Evolutionary conservation across 2,888 invertebrate genomes (phyloP), one percentile per base, ranked within the genome.

Genomic region (Agrochola macilenta): DNA sequence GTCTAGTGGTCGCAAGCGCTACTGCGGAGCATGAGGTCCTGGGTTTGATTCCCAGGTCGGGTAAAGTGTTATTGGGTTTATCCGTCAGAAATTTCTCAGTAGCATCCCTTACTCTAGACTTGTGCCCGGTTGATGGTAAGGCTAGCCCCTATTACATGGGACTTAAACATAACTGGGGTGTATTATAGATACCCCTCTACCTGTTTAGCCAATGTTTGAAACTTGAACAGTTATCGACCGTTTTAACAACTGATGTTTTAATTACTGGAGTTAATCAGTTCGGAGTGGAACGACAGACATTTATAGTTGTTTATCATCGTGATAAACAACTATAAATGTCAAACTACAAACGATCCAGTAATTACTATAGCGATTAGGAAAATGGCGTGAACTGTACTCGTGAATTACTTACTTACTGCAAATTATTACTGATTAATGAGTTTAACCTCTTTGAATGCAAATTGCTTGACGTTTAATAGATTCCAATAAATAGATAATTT

Each of bases 301-400:
- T 87, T 78, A 83, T 76, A 71, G 61, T 57, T 23, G 49, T 73
- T 75, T 57, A 70, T 65, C 76, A n/a, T n/a, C n/a, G n/a, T n/a
- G n/a, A n/a, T n/a, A n/a, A n/a, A n/a, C n/a, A n/a, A n/a, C n/a
- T n/a, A n/a, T n/a, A n/a, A n/a, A n/a, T n/a, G n/a, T n/a, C n/a
- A n/a, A n/a, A n/a, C n/a, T 7, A 75, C 52, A 52, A 74, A 77
- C 26, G 12, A 81, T 64, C 58, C 23, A 30, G 39, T 70, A 77
- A 84, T 82, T 74, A 71, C 30, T 60, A 9, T 20, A 68, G 43
- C 60, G 39, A 78, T 78, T 72, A 70, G 12, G 46, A 71, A 61
- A 52, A 72, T 76, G 4, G 54, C 68, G 68, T 86, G 35, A 57
- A 75, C 71, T 23, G 26, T 71, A 26, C 39, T 75, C 46, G 66